Percentiles rank a stretch among this genome's conserved stretches.
Evolutionary conservation across 2,113 vertebrate species (phyloP).

Genomic region (Mustela lutreola): DNA sequence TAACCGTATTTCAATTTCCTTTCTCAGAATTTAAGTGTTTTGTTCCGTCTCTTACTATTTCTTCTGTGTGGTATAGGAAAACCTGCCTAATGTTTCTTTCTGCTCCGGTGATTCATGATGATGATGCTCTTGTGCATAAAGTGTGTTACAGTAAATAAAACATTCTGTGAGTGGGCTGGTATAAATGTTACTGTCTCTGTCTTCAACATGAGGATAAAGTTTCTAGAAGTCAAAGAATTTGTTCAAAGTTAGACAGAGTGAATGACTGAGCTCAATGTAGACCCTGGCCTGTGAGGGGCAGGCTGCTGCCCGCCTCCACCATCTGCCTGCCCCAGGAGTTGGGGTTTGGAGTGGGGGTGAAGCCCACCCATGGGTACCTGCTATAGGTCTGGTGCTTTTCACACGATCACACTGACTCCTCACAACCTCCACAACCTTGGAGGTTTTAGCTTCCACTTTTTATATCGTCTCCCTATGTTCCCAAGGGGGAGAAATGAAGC

Average conservation of each 20-base stretch:
- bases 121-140: background rate
- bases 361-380: background rate
- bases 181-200: background rate
- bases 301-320: rapidly evolving
- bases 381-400: background rate
- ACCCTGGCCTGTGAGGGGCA: background rate
- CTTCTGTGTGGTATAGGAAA: background rate
- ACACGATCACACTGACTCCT: background rate
- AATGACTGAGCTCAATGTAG: background rate
- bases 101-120: background rate
- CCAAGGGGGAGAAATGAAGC: background rate
- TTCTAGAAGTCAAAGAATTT: background rate
- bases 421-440: background rate
- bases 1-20: background rate
- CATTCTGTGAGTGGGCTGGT: background rate
- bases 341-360: background rate
- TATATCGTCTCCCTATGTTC: background rate
- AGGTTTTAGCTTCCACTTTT: background rate
- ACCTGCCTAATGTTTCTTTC: background rate
- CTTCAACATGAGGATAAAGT: background rate
- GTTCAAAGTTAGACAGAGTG: background rate
- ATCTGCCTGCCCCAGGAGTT: background rate
- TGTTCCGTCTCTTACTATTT: background rate
- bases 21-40: background rate
- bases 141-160: background rate